Base-by-base conservation (phyloP, 2,113 vertebrate species). In the Xenopus tropicalis region DNA sequence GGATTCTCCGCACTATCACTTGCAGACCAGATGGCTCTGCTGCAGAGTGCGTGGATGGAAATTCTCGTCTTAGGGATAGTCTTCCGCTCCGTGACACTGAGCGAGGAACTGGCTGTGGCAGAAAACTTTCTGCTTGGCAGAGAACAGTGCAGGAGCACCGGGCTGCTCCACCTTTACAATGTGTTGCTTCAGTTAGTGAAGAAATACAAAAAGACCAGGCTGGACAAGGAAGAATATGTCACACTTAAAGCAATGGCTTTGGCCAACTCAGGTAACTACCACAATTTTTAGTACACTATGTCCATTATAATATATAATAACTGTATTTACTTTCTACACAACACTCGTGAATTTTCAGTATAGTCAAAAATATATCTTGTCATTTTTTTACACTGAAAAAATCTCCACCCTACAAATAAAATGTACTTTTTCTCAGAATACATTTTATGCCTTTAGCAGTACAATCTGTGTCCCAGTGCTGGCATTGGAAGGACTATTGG, bases 11-110 rank as follows among this genome's bases (percentile, higher is more conserved):
- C 85, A 42, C 92, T 99, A 48, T 98, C 96, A 1, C 88, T 99
- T 74, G 96, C 94, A 70, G 97, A 99, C 84, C 97, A 99, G 93
- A 99, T 99, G 97, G 96, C 95, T 83, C 86, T 99, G 61, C 87
- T 99, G 85, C 97, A 99, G 91, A 98, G 97, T 0, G 95, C 96
- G 62, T 99, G 97, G 97, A 99, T 99, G 97, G 97, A 99, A 89
- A 97, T 99, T 83, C 93, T 99, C 77, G 96, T 98, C 83, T 88
- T 99, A 79, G 96, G 97, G 83, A 96, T 99, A 1, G 97, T 97
- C 79, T 98, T 96, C 82, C 96, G 97, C 85, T 98, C 96, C 0
- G 86, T 98, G 87, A 95, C 95, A 0, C 97, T 96, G 0, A 95
- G 98, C n/a, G 96, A 99, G 78, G 98, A 98, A 88, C 89, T 99